Evolutionary conservation across 64 coral and sea anemone species (phyloP).

Genomic region (Porites lutea): DNA sequence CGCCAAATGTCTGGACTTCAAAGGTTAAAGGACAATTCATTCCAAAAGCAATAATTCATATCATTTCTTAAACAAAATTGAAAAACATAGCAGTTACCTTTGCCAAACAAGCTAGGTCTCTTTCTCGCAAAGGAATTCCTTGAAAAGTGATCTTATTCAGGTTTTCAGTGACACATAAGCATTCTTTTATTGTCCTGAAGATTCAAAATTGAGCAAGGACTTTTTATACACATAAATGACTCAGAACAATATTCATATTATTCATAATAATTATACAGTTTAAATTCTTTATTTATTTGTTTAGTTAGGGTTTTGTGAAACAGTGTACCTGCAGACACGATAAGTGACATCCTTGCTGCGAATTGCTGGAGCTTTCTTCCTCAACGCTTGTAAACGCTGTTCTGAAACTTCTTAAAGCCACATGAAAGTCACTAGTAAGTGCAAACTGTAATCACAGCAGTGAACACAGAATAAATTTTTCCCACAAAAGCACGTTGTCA

Average conservation of each 20-base stretch:
- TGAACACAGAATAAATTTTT: no score
- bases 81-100: slow-evolving; percentile 64
- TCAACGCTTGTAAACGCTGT: slow-evolving; percentile 75
- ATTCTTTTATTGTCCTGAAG: slow-evolving; percentile 89
- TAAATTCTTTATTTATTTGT: no score
- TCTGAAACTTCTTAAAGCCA: slow-evolving; percentile 70
- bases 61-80: neutral
- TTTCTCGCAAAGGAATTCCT: slow-evolving; percentile 87
- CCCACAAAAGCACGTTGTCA: no score
- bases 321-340: slow-evolving; percentile 82
- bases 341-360: slow-evolving; percentile 96
- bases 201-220: neutral
- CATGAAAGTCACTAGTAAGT: no score
- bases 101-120: slow-evolving; percentile 80
- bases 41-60: neutral
- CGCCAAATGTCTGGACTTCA: no score
- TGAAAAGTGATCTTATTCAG: slow-evolving; percentile 83
- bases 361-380: slow-evolving; percentile 85
- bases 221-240: neutral
- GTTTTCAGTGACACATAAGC: slow-evolving; percentile 88
- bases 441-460: no score
- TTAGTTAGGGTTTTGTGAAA: no score
- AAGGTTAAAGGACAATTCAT: neutral
- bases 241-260: neutral
- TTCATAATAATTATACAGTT: no score